Base-by-base conservation (phyloP, 2,797 vertebrate species). In the Sebastes dallii region DNA sequence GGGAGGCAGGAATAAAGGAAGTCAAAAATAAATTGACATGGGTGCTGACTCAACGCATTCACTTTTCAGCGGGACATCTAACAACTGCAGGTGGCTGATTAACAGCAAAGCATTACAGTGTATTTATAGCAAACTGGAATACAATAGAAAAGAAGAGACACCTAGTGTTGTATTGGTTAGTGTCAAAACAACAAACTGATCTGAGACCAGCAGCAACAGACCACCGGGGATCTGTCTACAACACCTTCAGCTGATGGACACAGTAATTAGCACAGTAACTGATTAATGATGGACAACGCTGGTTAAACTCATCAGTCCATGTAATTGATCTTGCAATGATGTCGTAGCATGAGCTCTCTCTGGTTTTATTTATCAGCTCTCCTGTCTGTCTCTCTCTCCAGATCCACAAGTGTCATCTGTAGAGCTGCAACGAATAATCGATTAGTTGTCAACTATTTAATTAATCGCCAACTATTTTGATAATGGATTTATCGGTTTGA, bases 31-130 rank as follows among this genome's bases (percentile, higher is more conserved):
- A 81, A 77, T 25, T 56, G 52, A 34, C 22, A 32, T 24, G 52
- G 18, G 22, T 46, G 72, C 64, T 83, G 84, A 86, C 64, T 87
- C 71, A 75, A 42, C 54, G 81, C 36, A 20, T 73, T 74, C 62
- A 62, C 54, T 66, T 66, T 77, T 52, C 72, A 75, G 74, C 69
- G 24, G 71, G 65, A 82, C 52, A 54, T 76, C 50, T 27, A 24
- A 75, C 52, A 72, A 80, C 76, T 77, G 80, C 62, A 83, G 69
- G 84, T 65, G 65, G 73, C 82, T 86, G 75, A 89, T 78, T 77
- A 89, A 62, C 75, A 77, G 10, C 27, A 56, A 79, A 72, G 30
- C 62, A 66, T 52, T 16, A 25, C 27, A 3, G 5, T 14, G 22
- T 68, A 72, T 83, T 77, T 65, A 77, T 52, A 80, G 66, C 6